Conservation (phyloP, 2,888 invertebrate species). For the Epinotia demarniana region DNA sequence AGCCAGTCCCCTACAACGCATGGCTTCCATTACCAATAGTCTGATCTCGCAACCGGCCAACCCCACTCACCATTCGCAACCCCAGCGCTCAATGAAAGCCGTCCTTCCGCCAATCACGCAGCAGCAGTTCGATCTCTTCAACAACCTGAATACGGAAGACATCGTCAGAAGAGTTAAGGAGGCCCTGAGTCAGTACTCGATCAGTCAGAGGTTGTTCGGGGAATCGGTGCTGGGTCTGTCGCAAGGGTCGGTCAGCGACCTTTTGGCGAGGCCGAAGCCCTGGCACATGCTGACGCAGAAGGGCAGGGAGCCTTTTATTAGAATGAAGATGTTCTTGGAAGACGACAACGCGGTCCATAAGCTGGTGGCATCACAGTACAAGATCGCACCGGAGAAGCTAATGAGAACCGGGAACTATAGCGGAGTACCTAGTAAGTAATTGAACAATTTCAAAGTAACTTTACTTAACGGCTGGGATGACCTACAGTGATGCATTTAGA, state of each 20-base stretch:
- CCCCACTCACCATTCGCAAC: slow-evolving; percentile 92
- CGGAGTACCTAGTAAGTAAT: slow-evolving; percentile 90
- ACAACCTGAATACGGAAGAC: slow-evolving; percentile 99
- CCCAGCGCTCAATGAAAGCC: slow-evolving; percentile 96
- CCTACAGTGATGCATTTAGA: no score
- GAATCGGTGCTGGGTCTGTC: slow-evolving; percentile 98
- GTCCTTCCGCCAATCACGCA: slow-evolving; percentile 99
- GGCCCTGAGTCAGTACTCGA: slow-evolving; percentile 97
- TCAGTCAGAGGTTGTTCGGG: slow-evolving; percentile 99
- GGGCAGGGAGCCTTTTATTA: slow-evolving; percentile 97
- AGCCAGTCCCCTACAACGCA: slow-evolving; percentile 97
- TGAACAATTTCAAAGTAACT: neutral
- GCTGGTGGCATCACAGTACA: slow-evolving; percentile 98
- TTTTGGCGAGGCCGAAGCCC: slow-evolving; percentile 98
- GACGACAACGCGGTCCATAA: slow-evolving; percentile 98
- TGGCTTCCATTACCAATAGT: slow-evolving; percentile 99
- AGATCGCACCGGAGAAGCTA: slow-evolving; percentile 98
- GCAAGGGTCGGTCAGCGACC: slow-evolving; percentile 98
- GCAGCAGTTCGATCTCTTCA: slow-evolving; percentile 99
- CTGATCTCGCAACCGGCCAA: slow-evolving; percentile 95
- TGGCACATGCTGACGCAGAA: slow-evolving; percentile 99
- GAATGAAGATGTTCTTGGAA: slow-evolving; percentile 99
- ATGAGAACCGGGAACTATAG: slow-evolving; percentile 98
- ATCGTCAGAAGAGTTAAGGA: slow-evolving; percentile 98
- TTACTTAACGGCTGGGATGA: neutral